These are phyloP conservation scores for Latrodectus geometricus DNA, from an alignment of 1,140 invertebrate species.

Conservation along the genomic window DNA sequence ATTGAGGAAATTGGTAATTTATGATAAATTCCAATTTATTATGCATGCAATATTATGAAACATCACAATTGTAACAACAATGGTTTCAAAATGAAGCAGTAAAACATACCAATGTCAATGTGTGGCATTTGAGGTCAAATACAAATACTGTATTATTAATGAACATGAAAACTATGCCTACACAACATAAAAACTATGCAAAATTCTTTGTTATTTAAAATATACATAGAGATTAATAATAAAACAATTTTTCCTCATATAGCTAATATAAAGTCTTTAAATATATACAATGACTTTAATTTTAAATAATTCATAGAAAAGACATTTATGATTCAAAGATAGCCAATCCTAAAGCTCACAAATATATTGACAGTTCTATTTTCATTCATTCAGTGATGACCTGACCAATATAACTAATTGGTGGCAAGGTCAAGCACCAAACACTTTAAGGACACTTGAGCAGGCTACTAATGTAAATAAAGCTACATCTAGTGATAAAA, in stretches of 20 bases:
- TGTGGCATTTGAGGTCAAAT: too few species aligned
- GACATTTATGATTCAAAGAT: neutral
- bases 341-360: neutral
- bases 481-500: too few species aligned
- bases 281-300: neutral
- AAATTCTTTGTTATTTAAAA: neutral
- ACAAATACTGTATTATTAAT: too few species aligned
- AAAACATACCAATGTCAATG: too few species aligned
- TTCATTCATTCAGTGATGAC: neutral
- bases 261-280: neutral
- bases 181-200: too few species aligned
- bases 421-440: neutral
- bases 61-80: too few species aligned
- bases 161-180: too few species aligned
- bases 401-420: neutral
- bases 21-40: too few species aligned
- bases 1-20: too few species aligned
- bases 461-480: neutral
- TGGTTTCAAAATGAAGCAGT: too few species aligned
- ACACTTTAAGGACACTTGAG: neutral
- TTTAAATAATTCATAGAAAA: neutral
- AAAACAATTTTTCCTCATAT: neutral
- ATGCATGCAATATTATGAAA: too few species aligned
- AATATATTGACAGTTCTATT: neutral
- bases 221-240: neutral